Conservation (phyloP, 2,797 vertebrate species). For the Pteronotus mesoamericanus region DNA sequence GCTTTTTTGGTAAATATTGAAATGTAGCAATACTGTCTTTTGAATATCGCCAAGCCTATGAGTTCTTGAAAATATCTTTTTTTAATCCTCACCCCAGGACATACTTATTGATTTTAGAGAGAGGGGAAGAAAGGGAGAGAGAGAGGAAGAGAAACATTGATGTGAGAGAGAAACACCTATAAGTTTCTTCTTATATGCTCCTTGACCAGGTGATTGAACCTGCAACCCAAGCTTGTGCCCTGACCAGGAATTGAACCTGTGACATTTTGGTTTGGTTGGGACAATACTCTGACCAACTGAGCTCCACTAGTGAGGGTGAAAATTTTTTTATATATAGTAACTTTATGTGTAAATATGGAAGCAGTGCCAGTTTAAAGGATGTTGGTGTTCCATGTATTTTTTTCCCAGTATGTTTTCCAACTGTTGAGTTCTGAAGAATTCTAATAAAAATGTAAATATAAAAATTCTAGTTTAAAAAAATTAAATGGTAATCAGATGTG, state of each 20-base stretch:
- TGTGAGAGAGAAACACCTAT: too few species aligned
- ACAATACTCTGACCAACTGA: too few species aligned
- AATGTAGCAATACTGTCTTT: constrained; percentile 87
- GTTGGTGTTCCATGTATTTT: constrained; percentile 73
- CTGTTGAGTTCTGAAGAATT: constrained; percentile 82
- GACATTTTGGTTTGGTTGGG: too few species aligned
- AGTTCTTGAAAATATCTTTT: constrained; percentile 83
- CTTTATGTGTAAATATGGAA: constrained; percentile 85
- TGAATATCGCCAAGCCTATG: constrained; percentile 80
- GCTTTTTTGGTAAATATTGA: constrained; percentile 85
- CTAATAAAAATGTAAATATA: constrained; percentile 86
- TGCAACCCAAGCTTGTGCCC: too few species aligned
- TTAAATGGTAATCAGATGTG: not conserved
- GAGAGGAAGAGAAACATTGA: too few species aligned
- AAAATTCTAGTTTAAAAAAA: not conserved
- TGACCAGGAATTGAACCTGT: too few species aligned
- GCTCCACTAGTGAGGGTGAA: too few species aligned
- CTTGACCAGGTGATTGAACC: too few species aligned
- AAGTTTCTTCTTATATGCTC: too few species aligned
- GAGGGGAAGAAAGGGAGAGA: too few species aligned
- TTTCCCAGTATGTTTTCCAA: constrained; percentile 76
- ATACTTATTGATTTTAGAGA: too few species aligned
- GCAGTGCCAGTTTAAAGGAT: constrained; percentile 69
- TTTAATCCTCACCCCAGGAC: too few species aligned
- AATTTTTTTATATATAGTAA: constrained; percentile 35